Evolutionary conservation across 2,888 invertebrate species (phyloP), one percentile per base, ranked within the genome.

Genomic region (Tortrix viridana): DNA sequence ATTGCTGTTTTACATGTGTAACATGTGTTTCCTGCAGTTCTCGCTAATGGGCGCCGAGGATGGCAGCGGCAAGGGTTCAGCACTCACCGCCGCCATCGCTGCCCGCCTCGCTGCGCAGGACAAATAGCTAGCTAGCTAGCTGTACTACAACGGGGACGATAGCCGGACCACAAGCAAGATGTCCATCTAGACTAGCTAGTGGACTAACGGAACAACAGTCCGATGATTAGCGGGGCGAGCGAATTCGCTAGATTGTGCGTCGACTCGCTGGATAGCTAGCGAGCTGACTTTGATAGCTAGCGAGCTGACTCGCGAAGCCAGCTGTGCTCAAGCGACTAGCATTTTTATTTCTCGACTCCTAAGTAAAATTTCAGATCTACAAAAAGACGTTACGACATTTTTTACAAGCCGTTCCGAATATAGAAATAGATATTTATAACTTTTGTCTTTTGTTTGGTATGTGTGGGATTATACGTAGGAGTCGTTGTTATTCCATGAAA

Each of bases 61-160:
- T 84, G 97, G 97, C 50, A 96, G 96, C 80, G 97, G 96, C 23
- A 96, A 96, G 77, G 97, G 97, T 7, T 96, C 96, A 1, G 96
- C 95, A 2, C 88, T 96, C 44, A 95, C 95, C 1, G 95, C 96
- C 26, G 96, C 96, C 66, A 95, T 96, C 70, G 96, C 96, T 0
- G 89, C 92, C 22, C 90, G 94, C 69, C 80, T 94, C 60, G 86
- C 92, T 64, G 76, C 89, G 48, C 82, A 92, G 4, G 59, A 67
- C 47, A 43, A 41, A 37, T 64, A 60, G 49, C 52, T 32, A 32
- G 32, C 32, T 32, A 32, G 32, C 32, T 7, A 7, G 2, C n/a
- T n/a, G n/a, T n/a, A n/a, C n/a, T n/a, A n/a, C n/a, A n/a, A n/a
- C n/a, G n/a, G 26, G 26, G 6, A 3, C 26, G 26, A 6, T n/a